These are phyloP conservation scores for Drosophila setosimentum DNA, from an alignment of 2,888 invertebrate genomes.

Conservation along the genomic window DNA sequence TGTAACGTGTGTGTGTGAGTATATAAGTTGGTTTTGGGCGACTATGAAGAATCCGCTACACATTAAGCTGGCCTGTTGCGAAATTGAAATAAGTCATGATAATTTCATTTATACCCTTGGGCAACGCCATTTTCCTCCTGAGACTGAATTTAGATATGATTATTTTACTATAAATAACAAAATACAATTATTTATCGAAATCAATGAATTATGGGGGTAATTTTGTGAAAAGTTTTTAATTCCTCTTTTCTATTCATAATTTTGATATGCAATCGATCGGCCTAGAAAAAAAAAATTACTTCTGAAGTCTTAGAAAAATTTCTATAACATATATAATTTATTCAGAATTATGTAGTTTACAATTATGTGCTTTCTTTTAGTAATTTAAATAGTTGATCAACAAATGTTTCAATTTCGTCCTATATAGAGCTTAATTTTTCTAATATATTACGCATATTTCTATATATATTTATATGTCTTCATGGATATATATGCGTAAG, in stretches of 20 bases:
- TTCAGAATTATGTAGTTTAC: background rate
- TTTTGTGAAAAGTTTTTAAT: background rate
- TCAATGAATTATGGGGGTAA: background rate
- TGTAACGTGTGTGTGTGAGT: slow-evolving; percentile 8
- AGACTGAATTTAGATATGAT: background rate
- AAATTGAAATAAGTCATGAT: slow-evolving; percentile 53
- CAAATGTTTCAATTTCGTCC: background rate
- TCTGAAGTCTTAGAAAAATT: background rate
- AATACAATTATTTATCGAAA: background rate
- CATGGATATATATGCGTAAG: background rate
- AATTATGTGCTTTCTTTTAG: background rate
- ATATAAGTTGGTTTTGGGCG: slow-evolving; percentile 45
- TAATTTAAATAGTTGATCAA: background rate
- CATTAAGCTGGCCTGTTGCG: slow-evolving; percentile 34
- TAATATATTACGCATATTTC: background rate
- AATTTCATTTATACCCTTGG: slow-evolving; percentile 13
- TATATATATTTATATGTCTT: background rate
- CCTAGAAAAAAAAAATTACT: background rate
- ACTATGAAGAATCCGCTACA: slow-evolving; percentile 64
- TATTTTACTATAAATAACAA: background rate
- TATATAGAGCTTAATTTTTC: background rate
- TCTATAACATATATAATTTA: background rate
- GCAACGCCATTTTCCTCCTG: background rate
- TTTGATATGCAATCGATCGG: background rate
- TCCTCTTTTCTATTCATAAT: background rate